Evolutionary conservation across 2,888 invertebrate genomes (phyloP).

Genomic region (Athetis lepigone): DNA sequence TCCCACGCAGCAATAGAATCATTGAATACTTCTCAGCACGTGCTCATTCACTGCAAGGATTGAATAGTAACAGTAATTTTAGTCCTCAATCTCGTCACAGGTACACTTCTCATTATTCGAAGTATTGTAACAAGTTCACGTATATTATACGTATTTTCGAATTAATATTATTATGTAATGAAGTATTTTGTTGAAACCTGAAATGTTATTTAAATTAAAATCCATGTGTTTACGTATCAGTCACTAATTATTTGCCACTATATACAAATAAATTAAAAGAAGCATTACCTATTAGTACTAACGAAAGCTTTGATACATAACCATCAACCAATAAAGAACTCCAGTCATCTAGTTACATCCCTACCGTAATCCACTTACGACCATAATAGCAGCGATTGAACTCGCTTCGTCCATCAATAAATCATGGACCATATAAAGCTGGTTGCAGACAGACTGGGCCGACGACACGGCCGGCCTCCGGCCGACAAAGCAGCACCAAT

Average conservation of each 20-base stretch:
- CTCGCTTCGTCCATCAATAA: slow-evolving; percentile 51
- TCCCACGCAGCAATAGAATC: slow-evolving; percentile 26
- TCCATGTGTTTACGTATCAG: too few species aligned
- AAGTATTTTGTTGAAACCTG: background rate
- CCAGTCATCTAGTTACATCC: slow-evolving; percentile 33
- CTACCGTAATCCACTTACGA: slow-evolving; percentile 36
- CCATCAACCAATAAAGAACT: slow-evolving; percentile 31
- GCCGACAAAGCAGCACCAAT: slow-evolving; percentile 88
- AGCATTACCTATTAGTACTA: too few species aligned
- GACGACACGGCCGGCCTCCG: slow-evolving; percentile 70
- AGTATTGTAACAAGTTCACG: background rate
- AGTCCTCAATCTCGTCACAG: slow-evolving; percentile 33
- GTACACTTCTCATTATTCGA: background rate
- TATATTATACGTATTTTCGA: background rate
- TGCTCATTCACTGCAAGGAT: slow-evolving; percentile 26
- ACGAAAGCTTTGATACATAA: slow-evolving; percentile 12
- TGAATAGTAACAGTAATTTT: slow-evolving; percentile 37
- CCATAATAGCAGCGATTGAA: slow-evolving; percentile 41
- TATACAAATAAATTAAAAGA: too few species aligned
- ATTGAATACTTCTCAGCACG: slow-evolving; percentile 36
- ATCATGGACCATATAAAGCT: slow-evolving; percentile 62
- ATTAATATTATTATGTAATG: background rate
- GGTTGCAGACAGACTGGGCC: slow-evolving; percentile 70
- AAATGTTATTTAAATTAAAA: background rate
- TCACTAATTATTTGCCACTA: too few species aligned